Conservation (phyloP, 2,888 invertebrate genomes). For the Unio pictorum region DNA sequence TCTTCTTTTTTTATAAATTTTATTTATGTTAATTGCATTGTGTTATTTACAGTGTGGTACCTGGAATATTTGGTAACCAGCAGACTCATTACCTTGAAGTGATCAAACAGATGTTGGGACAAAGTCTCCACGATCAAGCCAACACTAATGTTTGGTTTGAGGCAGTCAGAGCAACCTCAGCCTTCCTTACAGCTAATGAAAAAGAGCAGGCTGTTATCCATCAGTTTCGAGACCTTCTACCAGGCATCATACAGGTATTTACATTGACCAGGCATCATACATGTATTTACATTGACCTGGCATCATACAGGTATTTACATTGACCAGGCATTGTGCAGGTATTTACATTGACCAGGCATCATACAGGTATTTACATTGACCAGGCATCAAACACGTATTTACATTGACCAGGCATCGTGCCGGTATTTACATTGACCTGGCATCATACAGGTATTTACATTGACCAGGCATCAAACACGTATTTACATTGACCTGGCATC, state of each 20-base stretch:
- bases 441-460: constrained; percentile 63
- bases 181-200: constrained; percentile 92
- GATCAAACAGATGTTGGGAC: constrained; percentile 94
- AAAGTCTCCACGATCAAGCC: constrained; percentile 81
- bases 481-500: constrained; percentile 72
- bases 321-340: constrained; percentile 74
- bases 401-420: too few species aligned
- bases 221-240: constrained; percentile 88
- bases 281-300: constrained; percentile 73
- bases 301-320: constrained; percentile 69
- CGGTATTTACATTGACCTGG: too few species aligned
- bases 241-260: constrained; percentile 73
- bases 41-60: constrained; percentile 81
- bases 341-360: constrained; percentile 72
- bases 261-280: constrained; percentile 73
- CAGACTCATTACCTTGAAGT: constrained; percentile 91
- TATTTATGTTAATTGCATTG: background rate
- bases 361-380: constrained; percentile 71
- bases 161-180: constrained; percentile 75
- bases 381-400: constrained; percentile 73
- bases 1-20: background rate
- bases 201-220: constrained; percentile 92
- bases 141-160: constrained; percentile 71
- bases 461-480: constrained; percentile 74
- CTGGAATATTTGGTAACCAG: constrained; percentile 96